These are phyloP conservation scores for Lophochroa leadbeateri DNA, from an alignment of 2,113 vertebrate species.

Conservation along the genomic window DNA sequence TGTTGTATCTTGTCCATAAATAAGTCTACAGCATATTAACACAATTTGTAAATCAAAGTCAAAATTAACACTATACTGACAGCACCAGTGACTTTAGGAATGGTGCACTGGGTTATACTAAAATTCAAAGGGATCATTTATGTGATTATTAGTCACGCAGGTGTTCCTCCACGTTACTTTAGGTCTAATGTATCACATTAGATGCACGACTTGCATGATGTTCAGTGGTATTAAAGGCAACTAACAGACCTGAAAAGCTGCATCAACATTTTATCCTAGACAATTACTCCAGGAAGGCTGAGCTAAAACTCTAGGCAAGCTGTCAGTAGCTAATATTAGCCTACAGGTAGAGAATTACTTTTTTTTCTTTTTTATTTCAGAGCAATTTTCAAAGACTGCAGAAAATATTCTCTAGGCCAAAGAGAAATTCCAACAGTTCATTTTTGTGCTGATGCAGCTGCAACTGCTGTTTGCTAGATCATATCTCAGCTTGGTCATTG, in stretches of 20 bases:
- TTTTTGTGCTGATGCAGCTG: constrained; percentile 32
- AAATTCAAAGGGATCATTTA: neutral
- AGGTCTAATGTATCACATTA: neutral
- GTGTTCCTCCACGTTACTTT: neutral
- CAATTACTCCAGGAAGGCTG: constrained; percentile 27
- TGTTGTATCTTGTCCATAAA: neutral
- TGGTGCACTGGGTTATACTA: neutral
- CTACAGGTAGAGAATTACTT: neutral
- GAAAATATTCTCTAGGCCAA: constrained; percentile 6
- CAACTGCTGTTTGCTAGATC: constrained; percentile 30
- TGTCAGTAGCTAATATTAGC: constrained; percentile 34
- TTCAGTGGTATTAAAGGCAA: neutral
- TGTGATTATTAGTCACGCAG: neutral
- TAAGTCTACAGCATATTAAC: neutral
- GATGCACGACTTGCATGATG: neutral
- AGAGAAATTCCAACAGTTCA: neutral
- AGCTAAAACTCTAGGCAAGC: constrained; percentile 32
- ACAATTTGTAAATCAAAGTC: neutral
- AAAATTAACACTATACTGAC: neutral
- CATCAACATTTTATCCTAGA: constrained; percentile 38
- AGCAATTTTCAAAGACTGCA: constrained; percentile 27
- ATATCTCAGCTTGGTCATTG: constrained; percentile 19
- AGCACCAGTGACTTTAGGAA: neutral
- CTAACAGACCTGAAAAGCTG: constrained; percentile 29
- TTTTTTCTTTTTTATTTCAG: neutral